Base-by-base conservation (phyloP, 2,113 vertebrate genomes). In the Nannobrachium achirus region DNA sequence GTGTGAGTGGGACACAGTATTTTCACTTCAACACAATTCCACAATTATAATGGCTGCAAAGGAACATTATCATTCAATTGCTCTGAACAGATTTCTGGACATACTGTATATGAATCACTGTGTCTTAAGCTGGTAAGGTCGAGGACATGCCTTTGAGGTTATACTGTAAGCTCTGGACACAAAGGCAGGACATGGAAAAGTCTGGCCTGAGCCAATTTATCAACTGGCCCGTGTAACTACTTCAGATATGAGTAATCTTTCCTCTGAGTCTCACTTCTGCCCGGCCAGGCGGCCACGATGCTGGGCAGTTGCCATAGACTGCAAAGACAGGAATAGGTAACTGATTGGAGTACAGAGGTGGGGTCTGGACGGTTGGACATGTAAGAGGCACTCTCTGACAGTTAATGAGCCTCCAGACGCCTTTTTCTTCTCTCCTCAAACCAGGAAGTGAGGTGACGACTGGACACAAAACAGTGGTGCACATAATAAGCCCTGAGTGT, bases 381-480 rank as follows among this genome's bases (percentile, higher is more conserved):
- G 55, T 65, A 73, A 41, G 56, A 11, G 57, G 14, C 52, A 38
- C 71, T 13, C 71, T 13, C 71, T 71, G 50, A 8, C 15, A 55
- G 71, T 82, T 82, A 77, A 88, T 84, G 80, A 86, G 84, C 63
- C 60, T 63, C 41, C 55, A 67, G 25, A 51, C 16, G 4, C 49
- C 63, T 76, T 46, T 10, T 74, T 58, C 76, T 69, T 39, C 18
- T 64, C 44, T 46, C 48, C 20, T 63, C 78, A 81, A 85, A 91
- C 79, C 81, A 91, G 86, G 83, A 89, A 93, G 86, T 89, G 89
- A 90, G 88, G 88, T 91, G 81, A 86, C 66, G 82, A 79, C 48
- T 16, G 63, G 84, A 88, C 72, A 86, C 75, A 86, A 89, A 92
- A 89, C 74, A 74, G 44, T 52, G 44, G 66, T 33, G 25, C 25